phyloP scores from a whole-genome alignment of 30 jellyfish, hydroid and myxozoan genomes.

The Hydractinia echinata region DNA sequence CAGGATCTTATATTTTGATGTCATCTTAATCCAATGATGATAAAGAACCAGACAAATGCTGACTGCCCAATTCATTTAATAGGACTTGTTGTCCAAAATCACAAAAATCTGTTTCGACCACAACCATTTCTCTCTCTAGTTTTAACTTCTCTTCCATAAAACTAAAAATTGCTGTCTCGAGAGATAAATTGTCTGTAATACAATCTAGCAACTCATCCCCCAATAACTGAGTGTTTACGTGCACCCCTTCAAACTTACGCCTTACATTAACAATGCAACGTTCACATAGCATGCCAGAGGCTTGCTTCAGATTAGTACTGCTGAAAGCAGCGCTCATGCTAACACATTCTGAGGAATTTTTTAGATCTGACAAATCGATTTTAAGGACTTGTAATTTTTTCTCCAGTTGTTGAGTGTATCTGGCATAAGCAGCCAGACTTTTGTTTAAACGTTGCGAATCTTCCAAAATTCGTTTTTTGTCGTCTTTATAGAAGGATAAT shows the following conservation, averaged over 20 bases:
- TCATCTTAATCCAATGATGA: too few species aligned
- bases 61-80: not conserved
- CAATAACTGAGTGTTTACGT: constrained; percentile 62
- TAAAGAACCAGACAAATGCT: too few species aligned
- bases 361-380: constrained; percentile 62
- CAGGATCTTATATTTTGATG: too few species aligned
- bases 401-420: constrained; percentile 79
- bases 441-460: constrained; percentile 78
- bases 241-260: constrained; percentile 68
- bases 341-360: not conserved
- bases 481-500: constrained; percentile 71
- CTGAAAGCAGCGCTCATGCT: not conserved
- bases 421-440: constrained; percentile 78
- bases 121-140: constrained; percentile 70
- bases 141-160: constrained; percentile 77
- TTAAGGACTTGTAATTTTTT: constrained; percentile 66
- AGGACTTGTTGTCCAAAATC: not conserved
- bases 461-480: constrained; percentile 86
- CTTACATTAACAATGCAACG: constrained; percentile 54
- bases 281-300: constrained; percentile 66
- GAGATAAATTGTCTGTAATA: constrained; percentile 80
- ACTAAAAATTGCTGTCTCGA: constrained; percentile 91
- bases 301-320: not conserved
- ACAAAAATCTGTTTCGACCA: constrained; percentile 56
- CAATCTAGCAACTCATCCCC: constrained; percentile 96